These are phyloP conservation scores for Oncopeltus fasciatus DNA, from an alignment of 1,140 invertebrate genomes.

Conservation along the genomic window DNA sequence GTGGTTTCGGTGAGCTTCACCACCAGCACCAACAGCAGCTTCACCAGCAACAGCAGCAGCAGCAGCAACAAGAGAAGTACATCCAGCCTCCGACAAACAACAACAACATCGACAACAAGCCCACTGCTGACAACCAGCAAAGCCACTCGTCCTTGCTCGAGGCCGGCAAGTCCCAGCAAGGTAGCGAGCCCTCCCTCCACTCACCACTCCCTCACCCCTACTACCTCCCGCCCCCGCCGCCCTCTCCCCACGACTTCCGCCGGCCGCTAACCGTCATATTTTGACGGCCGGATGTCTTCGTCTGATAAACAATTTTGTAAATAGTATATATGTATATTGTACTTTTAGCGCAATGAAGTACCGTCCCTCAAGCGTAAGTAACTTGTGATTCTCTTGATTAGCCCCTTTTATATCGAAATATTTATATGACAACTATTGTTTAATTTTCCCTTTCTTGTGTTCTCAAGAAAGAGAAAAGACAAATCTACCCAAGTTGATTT, in stretches of 20 bases:
- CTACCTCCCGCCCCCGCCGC: slow-evolving; percentile 38
- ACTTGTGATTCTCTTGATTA: too few species aligned
- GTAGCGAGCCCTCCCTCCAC: slow-evolving; percentile 33
- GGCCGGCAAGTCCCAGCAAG: slow-evolving; percentile 8
- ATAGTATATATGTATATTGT: too few species aligned
- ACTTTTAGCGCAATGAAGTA: too few species aligned
- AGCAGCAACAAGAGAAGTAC: slow-evolving; percentile 38
- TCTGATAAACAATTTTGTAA: too few species aligned
- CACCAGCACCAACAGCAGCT: slow-evolving; percentile 34
- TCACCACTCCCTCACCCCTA: slow-evolving; percentile 40
- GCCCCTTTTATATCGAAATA: too few species aligned
- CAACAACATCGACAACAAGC: not conserved
- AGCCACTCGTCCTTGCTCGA: not conserved
- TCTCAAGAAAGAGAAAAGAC: too few species aligned
- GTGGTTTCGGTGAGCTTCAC: slow-evolving; percentile 46
- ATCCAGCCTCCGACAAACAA: slow-evolving; percentile 37
- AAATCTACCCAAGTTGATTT: too few species aligned
- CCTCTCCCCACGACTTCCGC: slow-evolving; percentile 49
- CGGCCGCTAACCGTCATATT: slow-evolving; percentile 72
- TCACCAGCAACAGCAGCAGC: not conserved
- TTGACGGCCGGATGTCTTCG: too few species aligned
- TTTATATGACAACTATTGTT: too few species aligned
- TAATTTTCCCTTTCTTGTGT: too few species aligned
- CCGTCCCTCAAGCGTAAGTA: too few species aligned
- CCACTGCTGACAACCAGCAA: not conserved